phyloP scores from a whole-genome alignment of 2,888 invertebrate species.

The Megaustenia siamemsis region DNA sequence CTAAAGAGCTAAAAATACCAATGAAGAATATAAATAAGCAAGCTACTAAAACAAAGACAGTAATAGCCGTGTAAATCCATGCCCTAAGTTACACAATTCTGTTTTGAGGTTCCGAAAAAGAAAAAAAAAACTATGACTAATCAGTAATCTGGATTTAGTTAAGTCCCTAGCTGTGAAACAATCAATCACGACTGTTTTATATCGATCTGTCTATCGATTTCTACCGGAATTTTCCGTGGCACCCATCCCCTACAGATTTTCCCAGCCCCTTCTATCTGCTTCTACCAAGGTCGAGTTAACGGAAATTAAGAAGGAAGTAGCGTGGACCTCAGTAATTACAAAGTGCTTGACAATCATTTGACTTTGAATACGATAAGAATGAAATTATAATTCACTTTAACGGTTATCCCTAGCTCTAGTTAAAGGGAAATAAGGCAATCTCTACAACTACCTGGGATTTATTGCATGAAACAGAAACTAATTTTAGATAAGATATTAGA shows the following conservation, averaged over 20 bases:
- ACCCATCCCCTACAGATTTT: not conserved
- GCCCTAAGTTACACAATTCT: not conserved
- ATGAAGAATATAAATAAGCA: too few relatives aligned
- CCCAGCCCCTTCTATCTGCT: not conserved
- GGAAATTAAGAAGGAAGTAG: constrained; percentile 20
- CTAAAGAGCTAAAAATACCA: too few relatives aligned
- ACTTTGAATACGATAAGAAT: not conserved
- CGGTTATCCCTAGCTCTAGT: not conserved
- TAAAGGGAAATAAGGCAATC: not conserved
- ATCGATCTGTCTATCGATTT: constrained; percentile 35
- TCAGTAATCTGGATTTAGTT: constrained; percentile 29
- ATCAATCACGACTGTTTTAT: constrained; percentile 33
- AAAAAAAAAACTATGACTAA: constrained; percentile 12
- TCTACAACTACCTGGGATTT: not conserved
- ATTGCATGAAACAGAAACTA: not conserved
- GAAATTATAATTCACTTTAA: not conserved
- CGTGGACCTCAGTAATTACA: not conserved
- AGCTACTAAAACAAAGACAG: too few relatives aligned
- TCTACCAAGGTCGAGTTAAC: not conserved
- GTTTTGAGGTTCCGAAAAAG: not conserved
- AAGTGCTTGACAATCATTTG: not conserved
- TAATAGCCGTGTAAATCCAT: too few relatives aligned
- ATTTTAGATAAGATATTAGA: too few relatives aligned
- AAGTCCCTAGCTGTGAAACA: constrained; percentile 28
- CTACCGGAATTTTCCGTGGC: constrained; percentile 12